A percentile compares a stretch with the other conserved stretches of the same genome.
phyloP scores from a whole-genome alignment of 2,888 invertebrate species.

The Gymnoscelis rufifasciata region DNA sequence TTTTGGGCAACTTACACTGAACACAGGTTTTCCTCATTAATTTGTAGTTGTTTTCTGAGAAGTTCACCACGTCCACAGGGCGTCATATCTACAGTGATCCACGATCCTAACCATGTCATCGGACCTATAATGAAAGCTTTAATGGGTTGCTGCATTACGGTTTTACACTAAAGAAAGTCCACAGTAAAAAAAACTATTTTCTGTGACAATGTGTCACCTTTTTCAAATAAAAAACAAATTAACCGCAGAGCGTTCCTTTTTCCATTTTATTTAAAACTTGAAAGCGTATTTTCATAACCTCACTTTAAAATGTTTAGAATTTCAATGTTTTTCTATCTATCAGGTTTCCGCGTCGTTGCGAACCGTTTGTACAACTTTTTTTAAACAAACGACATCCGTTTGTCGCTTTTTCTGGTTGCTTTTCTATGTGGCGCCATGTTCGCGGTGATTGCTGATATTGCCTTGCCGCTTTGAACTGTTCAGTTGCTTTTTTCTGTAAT shows the following conservation, averaged over 20 bases:
- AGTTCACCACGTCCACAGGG: too few species aligned
- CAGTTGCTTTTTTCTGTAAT: slow-evolving; percentile 29
- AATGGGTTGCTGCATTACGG: too few species aligned
- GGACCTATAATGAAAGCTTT: too few species aligned
- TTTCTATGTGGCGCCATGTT: slow-evolving; percentile 44
- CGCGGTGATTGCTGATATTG: slow-evolving; percentile 45
- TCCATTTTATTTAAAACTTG: slow-evolving; percentile 1
- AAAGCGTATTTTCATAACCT: slow-evolving; percentile 17
- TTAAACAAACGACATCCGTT: slow-evolving; percentile 44
- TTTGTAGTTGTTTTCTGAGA: too few species aligned
- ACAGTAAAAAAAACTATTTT: too few species aligned
- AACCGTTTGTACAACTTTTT: slow-evolving; percentile 38
- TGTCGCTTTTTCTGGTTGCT: slow-evolving; percentile 40
- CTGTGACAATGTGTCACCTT: too few species aligned
- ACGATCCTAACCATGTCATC: too few species aligned
- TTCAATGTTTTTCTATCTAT: slow-evolving; percentile 42
- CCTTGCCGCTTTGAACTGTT: slow-evolving; percentile 23
- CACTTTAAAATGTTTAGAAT: slow-evolving; percentile 29
- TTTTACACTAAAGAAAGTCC: too few species aligned
- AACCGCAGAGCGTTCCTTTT: background rate
- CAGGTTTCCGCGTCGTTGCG: slow-evolving; percentile 43
- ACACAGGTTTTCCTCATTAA: too few species aligned
- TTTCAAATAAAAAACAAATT: too few species aligned
- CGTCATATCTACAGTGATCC: too few species aligned
- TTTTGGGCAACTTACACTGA: too few species aligned